Conservation (phyloP, 2,888 invertebrate genomes). For the Ischnura elegans region DNA sequence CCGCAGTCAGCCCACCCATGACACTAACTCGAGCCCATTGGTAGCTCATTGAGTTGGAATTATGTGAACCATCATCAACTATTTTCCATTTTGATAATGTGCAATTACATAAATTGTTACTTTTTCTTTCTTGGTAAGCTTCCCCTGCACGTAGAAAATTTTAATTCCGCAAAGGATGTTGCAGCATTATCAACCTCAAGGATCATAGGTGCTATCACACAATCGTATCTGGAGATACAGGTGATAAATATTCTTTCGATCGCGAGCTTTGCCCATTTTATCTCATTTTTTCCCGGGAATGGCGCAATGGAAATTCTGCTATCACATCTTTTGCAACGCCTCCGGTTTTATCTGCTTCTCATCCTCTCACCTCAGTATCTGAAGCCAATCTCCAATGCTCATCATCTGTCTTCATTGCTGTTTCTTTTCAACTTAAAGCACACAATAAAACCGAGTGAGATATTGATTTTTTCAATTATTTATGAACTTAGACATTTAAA, state of each 20-base stretch:
- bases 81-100: too few relatives aligned
- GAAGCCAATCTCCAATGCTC: not conserved
- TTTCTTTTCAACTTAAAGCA: not conserved
- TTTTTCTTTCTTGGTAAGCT: too few relatives aligned
- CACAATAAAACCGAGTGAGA: too few relatives aligned
- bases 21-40: too few relatives aligned
- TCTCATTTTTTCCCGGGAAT: not conserved
- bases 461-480: too few relatives aligned
- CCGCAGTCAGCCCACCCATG: too few relatives aligned
- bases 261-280: not conserved
- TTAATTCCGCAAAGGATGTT: too few relatives aligned
- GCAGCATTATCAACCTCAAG: not conserved
- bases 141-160: too few relatives aligned
- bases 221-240: not conserved
- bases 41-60: too few relatives aligned
- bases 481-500: too few relatives aligned
- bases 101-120: too few relatives aligned
- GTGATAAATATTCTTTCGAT: not conserved
- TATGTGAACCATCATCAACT: too few relatives aligned
- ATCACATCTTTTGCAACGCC: not conserved
- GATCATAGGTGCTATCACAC: not conserved
- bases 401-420: not conserved
- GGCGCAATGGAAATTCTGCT: not conserved
- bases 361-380: not conserved
- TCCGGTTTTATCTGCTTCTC: not conserved